Conservation (phyloP, 1,140 invertebrate species). For the Lordiphosa collinella region DNA sequence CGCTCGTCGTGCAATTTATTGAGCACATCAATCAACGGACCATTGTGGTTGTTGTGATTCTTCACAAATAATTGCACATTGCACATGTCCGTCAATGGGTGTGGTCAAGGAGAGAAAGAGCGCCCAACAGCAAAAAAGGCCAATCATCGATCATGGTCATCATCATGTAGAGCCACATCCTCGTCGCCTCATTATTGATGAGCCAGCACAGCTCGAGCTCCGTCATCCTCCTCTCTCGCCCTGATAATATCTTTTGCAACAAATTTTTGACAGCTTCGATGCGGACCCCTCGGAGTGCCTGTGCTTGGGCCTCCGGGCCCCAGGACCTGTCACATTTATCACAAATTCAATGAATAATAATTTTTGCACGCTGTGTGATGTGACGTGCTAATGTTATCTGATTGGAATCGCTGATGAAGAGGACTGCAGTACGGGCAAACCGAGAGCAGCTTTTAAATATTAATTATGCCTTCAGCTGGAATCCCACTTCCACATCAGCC, state of each 20-base stretch:
- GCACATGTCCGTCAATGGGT: conserved; percentile 65
- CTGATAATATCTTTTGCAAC: conserved; percentile 76
- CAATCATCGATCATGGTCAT: conserved; percentile 78
- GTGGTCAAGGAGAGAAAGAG: conserved; percentile 55
- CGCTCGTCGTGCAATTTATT: conserved; percentile 65
- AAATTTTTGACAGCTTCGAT: conserved; percentile 77
- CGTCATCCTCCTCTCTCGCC: conserved; percentile 18
- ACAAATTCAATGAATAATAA: conserved; percentile 79
- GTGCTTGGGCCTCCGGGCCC: conserved; percentile 46
- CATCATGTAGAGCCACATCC: conserved; percentile 47
- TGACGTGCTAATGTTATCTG: conserved; percentile 78
- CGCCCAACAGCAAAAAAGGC: conserved; percentile 56
- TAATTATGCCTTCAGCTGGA: conserved; percentile 50
- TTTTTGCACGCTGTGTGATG: conserved; percentile 78
- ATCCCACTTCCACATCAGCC: conserved; percentile 58
- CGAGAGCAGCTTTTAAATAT: conserved; percentile 59
- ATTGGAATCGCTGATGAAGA: conserved; percentile 72
- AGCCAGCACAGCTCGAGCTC: conserved; percentile 21
- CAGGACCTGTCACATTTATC: conserved; percentile 78
- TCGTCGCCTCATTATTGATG: conserved; percentile 62
- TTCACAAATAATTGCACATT: conserved; percentile 69
- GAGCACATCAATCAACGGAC: conserved; percentile 69
- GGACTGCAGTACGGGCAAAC: conserved; percentile 29
- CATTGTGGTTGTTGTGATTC: conserved; percentile 56
- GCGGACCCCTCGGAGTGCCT: conserved; percentile 14